Conservation (phyloP, 1,140 invertebrate genomes). For the Gryllus bimaculatus region DNA sequence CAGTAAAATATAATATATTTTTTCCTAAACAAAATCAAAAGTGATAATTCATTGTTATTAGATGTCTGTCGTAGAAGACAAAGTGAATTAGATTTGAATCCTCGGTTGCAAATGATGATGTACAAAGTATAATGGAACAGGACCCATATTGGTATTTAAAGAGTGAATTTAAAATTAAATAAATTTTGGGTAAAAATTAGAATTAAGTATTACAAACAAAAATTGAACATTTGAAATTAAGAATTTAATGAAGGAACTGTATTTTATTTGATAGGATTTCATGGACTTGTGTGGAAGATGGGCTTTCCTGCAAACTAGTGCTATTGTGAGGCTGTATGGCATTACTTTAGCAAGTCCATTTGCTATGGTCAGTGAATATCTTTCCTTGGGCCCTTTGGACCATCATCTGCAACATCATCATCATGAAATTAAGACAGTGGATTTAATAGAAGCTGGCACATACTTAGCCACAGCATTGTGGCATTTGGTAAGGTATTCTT, state of each 20-base stretch:
- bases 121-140: too few relatives aligned
- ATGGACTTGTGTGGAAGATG: conserved; percentile 63
- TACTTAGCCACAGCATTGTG: conserved; percentile 69
- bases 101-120: too few relatives aligned
- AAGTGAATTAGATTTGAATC: too few relatives aligned
- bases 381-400: conserved; percentile 66
- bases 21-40: too few relatives aligned
- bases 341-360: conserved; percentile 61
- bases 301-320: conserved; percentile 60
- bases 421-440: conserved; percentile 49
- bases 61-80: too few relatives aligned
- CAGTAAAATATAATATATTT: too few relatives aligned
- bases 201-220: neutral
- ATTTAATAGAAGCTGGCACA: conserved; percentile 67
- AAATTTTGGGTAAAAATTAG: neutral
- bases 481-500: conserved; percentile 49
- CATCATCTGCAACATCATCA: conserved; percentile 51
- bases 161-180: neutral
- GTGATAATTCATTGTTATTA: too few relatives aligned
- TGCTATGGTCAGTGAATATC: conserved; percentile 72
- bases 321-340: conserved; percentile 63
- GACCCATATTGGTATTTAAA: too few relatives aligned
- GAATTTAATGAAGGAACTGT: neutral
- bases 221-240: neutral
- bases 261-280: conserved; percentile 53